Evolutionary conservation across 2,797 vertebrate genomes (phyloP).

Genomic region (Pseudochromis fuscus): DNA sequence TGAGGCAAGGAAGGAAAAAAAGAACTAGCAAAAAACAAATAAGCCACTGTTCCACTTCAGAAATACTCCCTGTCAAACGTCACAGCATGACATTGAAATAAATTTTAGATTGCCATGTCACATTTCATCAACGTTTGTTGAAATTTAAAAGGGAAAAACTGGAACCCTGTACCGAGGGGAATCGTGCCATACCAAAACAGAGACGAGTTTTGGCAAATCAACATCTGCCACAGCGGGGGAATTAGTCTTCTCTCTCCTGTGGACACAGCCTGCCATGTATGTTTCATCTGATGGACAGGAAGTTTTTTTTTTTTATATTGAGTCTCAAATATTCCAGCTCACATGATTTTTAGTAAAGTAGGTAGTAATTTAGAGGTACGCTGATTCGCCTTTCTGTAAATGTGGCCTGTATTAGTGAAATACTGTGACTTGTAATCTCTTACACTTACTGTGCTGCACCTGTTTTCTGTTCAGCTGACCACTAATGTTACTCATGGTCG

Average conservation of each 20-base stretch:
- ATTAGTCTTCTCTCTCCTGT: constrained; percentile 7
- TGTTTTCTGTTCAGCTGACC: constrained; percentile 1
- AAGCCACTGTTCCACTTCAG: constrained; percentile 34
- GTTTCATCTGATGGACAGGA: constrained; percentile 39
- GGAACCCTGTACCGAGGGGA: constrained; percentile 21
- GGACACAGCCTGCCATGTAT: constrained; percentile 13
- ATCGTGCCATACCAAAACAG: constrained; percentile 33
- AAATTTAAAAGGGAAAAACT: constrained; percentile 52
- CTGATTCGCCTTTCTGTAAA: constrained; percentile 5
- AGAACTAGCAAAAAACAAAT: constrained; percentile 33
- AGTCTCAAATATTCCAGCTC: constrained; percentile 1
- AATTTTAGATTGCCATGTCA: constrained; percentile 53
- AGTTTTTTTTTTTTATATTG: constrained; percentile 16
- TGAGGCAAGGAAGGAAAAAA: constrained; percentile 9
- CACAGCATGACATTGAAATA: constrained; percentile 38
- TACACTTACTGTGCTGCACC: constrained; percentile 17
- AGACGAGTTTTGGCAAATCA: constrained; percentile 32
- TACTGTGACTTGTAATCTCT: constrained; percentile 14
- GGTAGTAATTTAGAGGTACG: not conserved
- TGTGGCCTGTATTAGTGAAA: constrained; percentile 7
- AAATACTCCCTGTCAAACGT: constrained; percentile 36
- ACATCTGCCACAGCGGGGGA: constrained; percentile 27
- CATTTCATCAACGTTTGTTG: constrained; percentile 53
- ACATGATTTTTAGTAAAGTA: constrained; percentile 19
- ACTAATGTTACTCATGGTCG: too few species aligned